These are phyloP conservation scores for Sylvietta virens DNA, from an alignment of 2,113 vertebrate genomes.

Conservation along the genomic window DNA sequence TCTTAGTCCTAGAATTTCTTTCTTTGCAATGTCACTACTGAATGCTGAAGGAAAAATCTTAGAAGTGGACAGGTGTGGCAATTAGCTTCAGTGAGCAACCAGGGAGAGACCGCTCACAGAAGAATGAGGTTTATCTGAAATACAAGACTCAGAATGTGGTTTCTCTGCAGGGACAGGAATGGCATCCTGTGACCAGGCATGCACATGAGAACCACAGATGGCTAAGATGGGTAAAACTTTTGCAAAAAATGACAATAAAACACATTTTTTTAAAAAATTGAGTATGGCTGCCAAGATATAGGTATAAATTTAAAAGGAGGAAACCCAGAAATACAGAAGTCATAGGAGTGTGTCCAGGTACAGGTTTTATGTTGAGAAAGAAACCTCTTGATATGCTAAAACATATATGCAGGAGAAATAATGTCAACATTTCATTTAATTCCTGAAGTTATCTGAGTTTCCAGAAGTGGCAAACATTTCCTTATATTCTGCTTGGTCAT, in stretches of 20 bases:
- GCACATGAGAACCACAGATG: not conserved
- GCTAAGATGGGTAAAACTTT: not conserved
- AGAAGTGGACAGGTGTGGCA: not conserved
- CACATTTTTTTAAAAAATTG: not conserved
- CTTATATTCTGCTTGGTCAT: fast-evolving
- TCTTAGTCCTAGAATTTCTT: not conserved
- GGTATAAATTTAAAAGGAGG: not conserved
- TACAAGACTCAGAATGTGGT: not conserved
- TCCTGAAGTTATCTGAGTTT: not conserved
- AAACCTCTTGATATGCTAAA: not conserved
- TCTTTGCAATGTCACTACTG: not conserved
- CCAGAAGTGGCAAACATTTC: not conserved
- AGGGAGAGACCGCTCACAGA: not conserved
- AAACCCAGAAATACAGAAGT: not conserved
- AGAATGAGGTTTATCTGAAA: not conserved
- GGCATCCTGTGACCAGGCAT: not conserved
- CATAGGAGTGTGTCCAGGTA: not conserved
- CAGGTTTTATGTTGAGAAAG: not conserved
- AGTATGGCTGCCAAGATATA: not conserved
- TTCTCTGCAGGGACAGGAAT: not conserved
- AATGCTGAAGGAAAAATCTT: not conserved
- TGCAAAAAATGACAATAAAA: not conserved
- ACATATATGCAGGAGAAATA: not conserved
- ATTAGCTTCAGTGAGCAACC: not conserved
- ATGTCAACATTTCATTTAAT: not conserved